Evolutionary conservation across 2,888 invertebrate genomes (phyloP).

Genomic region (Dolichopus griseipennis): DNA sequence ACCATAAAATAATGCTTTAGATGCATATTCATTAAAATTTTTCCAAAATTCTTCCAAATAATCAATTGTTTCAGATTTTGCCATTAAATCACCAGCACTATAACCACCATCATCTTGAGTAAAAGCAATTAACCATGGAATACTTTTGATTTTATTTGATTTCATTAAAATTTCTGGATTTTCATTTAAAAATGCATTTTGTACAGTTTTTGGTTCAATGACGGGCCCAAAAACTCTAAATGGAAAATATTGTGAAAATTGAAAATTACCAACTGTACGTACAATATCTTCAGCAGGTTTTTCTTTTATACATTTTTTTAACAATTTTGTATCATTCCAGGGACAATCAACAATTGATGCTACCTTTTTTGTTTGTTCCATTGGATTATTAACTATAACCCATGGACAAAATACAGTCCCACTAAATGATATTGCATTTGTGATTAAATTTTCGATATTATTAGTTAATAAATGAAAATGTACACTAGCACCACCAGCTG

Average conservation of each 20-base stretch:
- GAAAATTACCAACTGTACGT: constrained; percentile 37
- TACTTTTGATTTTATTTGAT: constrained; percentile 51
- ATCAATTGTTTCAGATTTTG: constrained; percentile 47
- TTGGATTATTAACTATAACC: constrained; percentile 50
- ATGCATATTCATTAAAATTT: constrained; percentile 43
- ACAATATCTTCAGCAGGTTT: constrained; percentile 55
- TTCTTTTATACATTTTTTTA: constrained; percentile 56
- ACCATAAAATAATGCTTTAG: constrained; percentile 54
- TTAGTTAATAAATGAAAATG: constrained; percentile 63
- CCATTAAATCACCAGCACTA: constrained; percentile 48
- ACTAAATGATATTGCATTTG: constrained; percentile 49
- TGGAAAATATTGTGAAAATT: constrained; percentile 54
- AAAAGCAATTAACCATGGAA: constrained; percentile 62
- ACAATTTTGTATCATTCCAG: constrained; percentile 44
- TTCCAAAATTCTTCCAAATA: constrained; percentile 13
- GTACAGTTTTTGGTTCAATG: constrained; percentile 47
- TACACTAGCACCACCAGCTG: constrained; percentile 66
- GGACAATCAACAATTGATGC: constrained; percentile 57
- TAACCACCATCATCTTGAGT: constrained; percentile 66
- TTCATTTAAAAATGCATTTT: constrained; percentile 55
- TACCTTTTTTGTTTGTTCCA: constrained; percentile 53
- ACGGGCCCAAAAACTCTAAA: constrained; percentile 67
- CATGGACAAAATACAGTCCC: constrained; percentile 58
- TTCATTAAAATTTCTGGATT: constrained; percentile 55
- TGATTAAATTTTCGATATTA: constrained; percentile 28